Evolutionary conservation across 2,113 vertebrate species (phyloP).

Genomic region (Polypterus bichir): DNA sequence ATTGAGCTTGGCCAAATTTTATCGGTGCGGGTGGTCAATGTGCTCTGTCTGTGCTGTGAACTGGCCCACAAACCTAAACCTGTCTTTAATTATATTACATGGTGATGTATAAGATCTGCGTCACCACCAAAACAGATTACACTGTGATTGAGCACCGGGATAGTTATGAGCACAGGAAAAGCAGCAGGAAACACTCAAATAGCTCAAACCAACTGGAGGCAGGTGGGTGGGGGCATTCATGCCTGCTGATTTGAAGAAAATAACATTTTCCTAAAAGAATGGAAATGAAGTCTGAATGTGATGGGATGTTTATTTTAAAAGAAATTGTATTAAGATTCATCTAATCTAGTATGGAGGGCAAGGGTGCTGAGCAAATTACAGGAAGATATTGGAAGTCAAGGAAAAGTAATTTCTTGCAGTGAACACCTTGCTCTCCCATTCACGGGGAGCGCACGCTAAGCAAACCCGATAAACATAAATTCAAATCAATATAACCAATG

Average conservation of each 20-base stretch:
- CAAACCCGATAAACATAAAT: slow-evolving; percentile 30
- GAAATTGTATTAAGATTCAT: slow-evolving; percentile 14
- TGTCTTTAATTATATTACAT: too few species aligned
- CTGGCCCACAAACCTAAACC: neutral
- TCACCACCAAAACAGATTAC: too few species aligned
- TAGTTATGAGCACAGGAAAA: too few species aligned
- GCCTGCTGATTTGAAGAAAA: slow-evolving; percentile 29
- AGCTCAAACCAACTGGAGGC: too few species aligned
- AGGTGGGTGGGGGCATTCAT: too few species aligned
- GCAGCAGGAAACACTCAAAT: too few species aligned
- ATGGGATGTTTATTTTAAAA: slow-evolving; percentile 19
- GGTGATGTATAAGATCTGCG: too few species aligned
- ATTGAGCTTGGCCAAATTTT: slow-evolving; percentile 9
- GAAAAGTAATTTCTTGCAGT: slow-evolving; percentile 36
- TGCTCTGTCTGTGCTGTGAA: slow-evolving; percentile 15
- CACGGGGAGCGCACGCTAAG: slow-evolving; percentile 30
- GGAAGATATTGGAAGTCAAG: slow-evolving; percentile 37
- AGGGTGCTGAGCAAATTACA: slow-evolving; percentile 23
- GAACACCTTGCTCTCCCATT: slow-evolving; percentile 24
- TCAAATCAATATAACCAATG: slow-evolving; percentile 4
- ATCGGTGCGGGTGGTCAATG: slow-evolving; percentile 14
- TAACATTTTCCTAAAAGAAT: slow-evolving; percentile 21
- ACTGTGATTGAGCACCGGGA: too few species aligned
- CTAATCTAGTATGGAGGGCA: slow-evolving; percentile 15
- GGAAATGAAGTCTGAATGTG: slow-evolving; percentile 9